Evolutionary conservation across 2,888 invertebrate genomes (phyloP), one percentile per base, ranked within the genome.

Genomic region (Hydrotaea cyrtoneurina): DNA sequence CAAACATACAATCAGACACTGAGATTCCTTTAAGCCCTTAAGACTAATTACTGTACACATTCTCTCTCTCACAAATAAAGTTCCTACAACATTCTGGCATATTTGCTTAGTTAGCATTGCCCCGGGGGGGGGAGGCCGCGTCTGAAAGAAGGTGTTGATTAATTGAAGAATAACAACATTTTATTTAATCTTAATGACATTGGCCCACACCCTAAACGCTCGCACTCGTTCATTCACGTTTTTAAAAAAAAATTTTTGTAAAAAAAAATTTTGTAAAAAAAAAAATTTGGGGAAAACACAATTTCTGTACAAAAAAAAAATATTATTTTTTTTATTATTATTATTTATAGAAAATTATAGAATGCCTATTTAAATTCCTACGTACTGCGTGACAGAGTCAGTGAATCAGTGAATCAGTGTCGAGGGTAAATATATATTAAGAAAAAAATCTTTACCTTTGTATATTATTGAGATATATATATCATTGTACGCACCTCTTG

Each of bases 141-240:
- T 13, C 10, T 1, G 39, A 66, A 77, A 76, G 64, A 55, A 46
- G 62, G 59, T 72, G 87, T 90, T 91, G 90, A 91, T 91, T 91
- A 90, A 91, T 91, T 86, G 89, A 89, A 89, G 88, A 87, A 78
- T n/a, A 74, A 72, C 77, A 87, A 86, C 88, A 89, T 90, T 89
- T 91, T 90, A 86, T 86, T 80, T 87, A 88, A 91, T 90, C 91
- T 90, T 87, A 90, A 90, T 88, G 87, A 31, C 31, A 7, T n/a
- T n/a, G n/a, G n/a, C n/a, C n/a, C n/a, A n/a, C n/a, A 88, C 88
- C 87, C 46, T 72, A 69, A 69, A 66, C 43, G 43, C 17, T 23
- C 21, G 36, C 19, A 1, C 50, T 5, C 3, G n/a, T 46, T 19
- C 21, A 23, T 59, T 31, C 31, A 19, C 21, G 11, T 13, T 43